These are phyloP conservation scores for Drosophila nannoptera DNA, from an alignment of 1,140 invertebrate species.

Conservation along the genomic window DNA sequence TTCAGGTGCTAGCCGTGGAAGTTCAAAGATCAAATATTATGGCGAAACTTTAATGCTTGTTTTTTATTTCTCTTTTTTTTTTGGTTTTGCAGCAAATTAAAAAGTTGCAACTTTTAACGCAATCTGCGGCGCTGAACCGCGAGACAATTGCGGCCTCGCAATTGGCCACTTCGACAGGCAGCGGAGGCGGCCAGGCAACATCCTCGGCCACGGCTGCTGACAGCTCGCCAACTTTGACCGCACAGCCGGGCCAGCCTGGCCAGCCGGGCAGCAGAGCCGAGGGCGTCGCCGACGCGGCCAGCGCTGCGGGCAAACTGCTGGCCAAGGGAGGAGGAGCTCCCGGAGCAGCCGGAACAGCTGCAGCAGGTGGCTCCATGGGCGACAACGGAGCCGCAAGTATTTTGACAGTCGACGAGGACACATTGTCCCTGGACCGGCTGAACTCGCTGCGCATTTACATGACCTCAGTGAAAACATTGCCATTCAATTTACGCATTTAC, in stretches of 20 bases:
- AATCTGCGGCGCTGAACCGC: constrained; percentile 77
- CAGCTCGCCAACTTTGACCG: constrained; percentile 65
- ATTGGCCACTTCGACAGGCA: constrained; percentile 77
- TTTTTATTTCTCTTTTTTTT: constrained; percentile 1
- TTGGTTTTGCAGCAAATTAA: constrained; percentile 74
- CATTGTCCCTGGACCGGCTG: constrained; percentile 73
- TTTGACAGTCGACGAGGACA: constrained; percentile 75
- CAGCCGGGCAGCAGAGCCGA: constrained; percentile 10
- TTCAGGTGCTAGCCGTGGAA: constrained; percentile 1
- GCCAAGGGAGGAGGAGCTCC: constrained; percentile 29
- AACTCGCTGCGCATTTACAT: constrained; percentile 78
- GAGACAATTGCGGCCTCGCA: constrained; percentile 79
- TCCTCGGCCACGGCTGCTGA: constrained; percentile 44
- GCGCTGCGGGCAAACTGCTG: constrained; percentile 47
- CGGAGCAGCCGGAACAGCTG: neutral
- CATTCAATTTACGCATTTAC: constrained; percentile 78
- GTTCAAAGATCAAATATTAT: constrained; percentile 5
- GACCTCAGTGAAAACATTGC: constrained; percentile 77
- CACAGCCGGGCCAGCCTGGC: constrained; percentile 21
- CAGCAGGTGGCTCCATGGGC: constrained; percentile 25
- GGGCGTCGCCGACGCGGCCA: constrained; percentile 27
- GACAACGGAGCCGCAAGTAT: constrained; percentile 56
- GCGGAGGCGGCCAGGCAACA: constrained; percentile 34
- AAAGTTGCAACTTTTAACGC: constrained; percentile 78
- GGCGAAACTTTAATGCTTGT: constrained; percentile 13